Percentiles rank a stretch among this genome's conserved stretches.
Evolutionary conservation across 2,797 vertebrate species (phyloP).

Genomic region (Lacerta bilineata): DNA sequence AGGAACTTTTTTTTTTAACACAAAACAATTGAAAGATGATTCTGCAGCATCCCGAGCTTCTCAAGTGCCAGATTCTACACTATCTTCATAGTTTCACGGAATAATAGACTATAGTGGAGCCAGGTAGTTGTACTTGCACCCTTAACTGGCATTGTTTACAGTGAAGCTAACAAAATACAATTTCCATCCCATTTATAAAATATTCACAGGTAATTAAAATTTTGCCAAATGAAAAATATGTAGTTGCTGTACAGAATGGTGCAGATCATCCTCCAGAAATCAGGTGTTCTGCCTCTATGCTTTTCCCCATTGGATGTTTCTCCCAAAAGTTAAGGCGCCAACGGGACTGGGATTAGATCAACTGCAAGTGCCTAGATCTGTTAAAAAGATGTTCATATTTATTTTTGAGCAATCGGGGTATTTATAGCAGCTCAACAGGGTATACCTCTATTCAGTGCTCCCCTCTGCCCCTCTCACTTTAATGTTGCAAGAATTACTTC

Average conservation of each 20-base stretch:
- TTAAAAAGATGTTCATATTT: slow-evolving; percentile 70
- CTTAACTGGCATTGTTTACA: not conserved
- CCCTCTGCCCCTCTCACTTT: not conserved
- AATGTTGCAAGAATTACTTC: not conserved
- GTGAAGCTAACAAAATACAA: not conserved
- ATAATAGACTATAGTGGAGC: not conserved
- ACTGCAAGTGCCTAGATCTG: slow-evolving; percentile 59
- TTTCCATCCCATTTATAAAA: not conserved
- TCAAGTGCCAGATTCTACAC: not conserved
- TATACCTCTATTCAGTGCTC: slow-evolving; percentile 57
- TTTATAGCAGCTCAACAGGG: slow-evolving; percentile 67
- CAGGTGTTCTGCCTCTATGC: not conserved
- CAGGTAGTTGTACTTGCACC: not conserved
- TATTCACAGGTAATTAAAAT: not conserved
- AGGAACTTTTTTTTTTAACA: too few species aligned
- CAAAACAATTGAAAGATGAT: not conserved
- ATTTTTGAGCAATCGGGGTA: slow-evolving; percentile 61
- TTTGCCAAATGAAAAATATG: not conserved
- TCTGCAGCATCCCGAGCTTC: too few species aligned
- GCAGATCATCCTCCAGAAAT: not conserved
- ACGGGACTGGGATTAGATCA: not conserved
- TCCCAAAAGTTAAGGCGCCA: not conserved
- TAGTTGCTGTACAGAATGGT: not conserved
- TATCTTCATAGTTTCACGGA: not conserved
- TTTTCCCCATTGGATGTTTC: not conserved